Conservation (phyloP, 2,888 invertebrate genomes). For the Apeira syringaria region DNA sequence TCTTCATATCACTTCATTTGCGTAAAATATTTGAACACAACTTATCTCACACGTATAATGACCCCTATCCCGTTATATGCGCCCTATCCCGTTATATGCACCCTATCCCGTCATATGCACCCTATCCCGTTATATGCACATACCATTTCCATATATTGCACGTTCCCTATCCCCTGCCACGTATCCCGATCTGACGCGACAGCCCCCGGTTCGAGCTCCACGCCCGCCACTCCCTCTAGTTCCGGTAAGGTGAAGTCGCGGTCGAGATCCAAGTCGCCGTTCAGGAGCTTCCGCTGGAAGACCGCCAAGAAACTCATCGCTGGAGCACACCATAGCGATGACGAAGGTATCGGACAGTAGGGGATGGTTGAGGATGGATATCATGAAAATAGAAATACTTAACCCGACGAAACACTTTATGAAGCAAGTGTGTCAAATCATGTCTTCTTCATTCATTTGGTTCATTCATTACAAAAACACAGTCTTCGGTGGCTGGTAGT, state of each 20-base stretch:
- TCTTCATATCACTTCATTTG: background rate
- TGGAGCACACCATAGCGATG: conserved; percentile 90
- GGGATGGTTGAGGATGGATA: conserved; percentile 53
- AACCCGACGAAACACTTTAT: conserved; percentile 12
- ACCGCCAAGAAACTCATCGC: conserved; percentile 88
- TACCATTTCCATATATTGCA: conserved; percentile 20
- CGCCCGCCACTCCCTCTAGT: conserved; percentile 72
- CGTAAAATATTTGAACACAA: background rate
- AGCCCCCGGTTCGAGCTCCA: conserved; percentile 72
- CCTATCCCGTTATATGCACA: background rate
- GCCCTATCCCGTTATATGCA: too few species aligned
- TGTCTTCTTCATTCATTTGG: conserved; percentile 10
- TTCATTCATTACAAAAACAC: conserved; percentile 1
- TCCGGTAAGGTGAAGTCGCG: conserved; percentile 90
- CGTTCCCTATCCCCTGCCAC: conserved; percentile 31
- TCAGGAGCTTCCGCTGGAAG: conserved; percentile 96
- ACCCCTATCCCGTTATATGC: background rate
- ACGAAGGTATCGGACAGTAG: conserved; percentile 86
- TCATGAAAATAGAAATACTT: background rate
- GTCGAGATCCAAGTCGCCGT: conserved; percentile 96
- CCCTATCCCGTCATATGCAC: too few species aligned
- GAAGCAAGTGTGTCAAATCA: conserved; percentile 12
- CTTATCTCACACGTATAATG: background rate
- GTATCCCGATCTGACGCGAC: conserved; percentile 39
- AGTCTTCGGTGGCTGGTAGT: conserved; percentile 12